Base-by-base conservation (phyloP, 2,888 invertebrate species). In the Gerris lacustris region DNA sequence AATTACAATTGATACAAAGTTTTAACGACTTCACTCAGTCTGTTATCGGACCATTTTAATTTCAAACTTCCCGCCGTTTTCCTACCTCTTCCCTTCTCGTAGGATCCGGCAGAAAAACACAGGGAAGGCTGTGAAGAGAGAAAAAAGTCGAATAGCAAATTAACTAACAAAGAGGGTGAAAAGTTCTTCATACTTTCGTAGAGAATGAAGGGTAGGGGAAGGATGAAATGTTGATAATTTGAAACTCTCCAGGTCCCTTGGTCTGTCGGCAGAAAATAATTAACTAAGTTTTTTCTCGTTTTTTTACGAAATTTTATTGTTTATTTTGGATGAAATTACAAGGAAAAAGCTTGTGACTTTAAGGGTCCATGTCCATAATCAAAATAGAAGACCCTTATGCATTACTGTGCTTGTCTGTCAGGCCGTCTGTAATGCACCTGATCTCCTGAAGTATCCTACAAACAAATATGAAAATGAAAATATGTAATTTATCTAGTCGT, bases 11-110 rank as follows among this genome's bases (percentile, higher is more conserved):
- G 55, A 55, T 55, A 55, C 15, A 55, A 55, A 55, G 55, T 55
- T 55, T 55, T 55, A 55, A 55, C 55, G 15, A 55, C 55, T 55
- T 55, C 11, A 55, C 55, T 55, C 55, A 55, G 55, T 55, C 55
- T 55, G 55, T 55, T 55, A 55, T 55, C 55, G 55, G 55, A 55
- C 55, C 55, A 55, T 55, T 55, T 55, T 55, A 55, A 55, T 55
- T 55, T 55, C 55, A 55, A 55, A 55, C 55, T 55, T 55, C 55
- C 55, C 9, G 31, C 31, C 31, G 31, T 31, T 31, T 31, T 31
- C 31, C 31, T 31, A 31, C 31, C 55, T 55, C 55, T 55, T 55
- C 15, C 55, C 55, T 55, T 15, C 15, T 15, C 15, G 11, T 55
- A 11, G 55, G 9, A 55, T 55, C 55, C 55, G 11, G 11, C 55